Evolutionary conservation across 2,797 vertebrate genomes (phyloP).

Genomic region (Selene dorsalis): DNA sequence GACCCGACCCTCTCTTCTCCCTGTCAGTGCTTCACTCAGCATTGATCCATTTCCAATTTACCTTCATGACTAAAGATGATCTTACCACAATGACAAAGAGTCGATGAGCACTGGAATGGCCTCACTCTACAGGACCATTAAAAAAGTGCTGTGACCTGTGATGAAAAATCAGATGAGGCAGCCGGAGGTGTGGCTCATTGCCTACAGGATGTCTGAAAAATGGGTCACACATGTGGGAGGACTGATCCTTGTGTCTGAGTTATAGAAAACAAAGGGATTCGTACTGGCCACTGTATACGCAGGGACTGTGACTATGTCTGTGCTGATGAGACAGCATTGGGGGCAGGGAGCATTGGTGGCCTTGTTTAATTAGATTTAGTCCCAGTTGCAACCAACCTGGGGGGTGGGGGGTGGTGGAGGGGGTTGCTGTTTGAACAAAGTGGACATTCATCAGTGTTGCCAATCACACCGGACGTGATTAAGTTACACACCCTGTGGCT

Average conservation of each 20-base stretch:
- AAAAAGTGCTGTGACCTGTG: slow-evolving; percentile 64
- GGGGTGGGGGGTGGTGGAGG: slow-evolving; percentile 36
- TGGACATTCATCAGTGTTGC: slow-evolving; percentile 82
- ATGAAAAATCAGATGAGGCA: slow-evolving; percentile 67
- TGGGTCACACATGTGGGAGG: slow-evolving; percentile 71
- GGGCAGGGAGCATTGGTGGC: slow-evolving; percentile 56
- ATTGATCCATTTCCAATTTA: slow-evolving; percentile 67
- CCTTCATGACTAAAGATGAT: slow-evolving; percentile 57
- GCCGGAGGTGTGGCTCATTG: slow-evolving; percentile 71
- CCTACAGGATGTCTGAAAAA: slow-evolving; percentile 77
- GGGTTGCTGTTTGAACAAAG: slow-evolving; percentile 77
- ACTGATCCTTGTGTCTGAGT: slow-evolving; percentile 67
- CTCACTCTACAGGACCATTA: slow-evolving; percentile 47
- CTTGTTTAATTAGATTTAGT: slow-evolving; percentile 79
- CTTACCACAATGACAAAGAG: slow-evolving; percentile 56
- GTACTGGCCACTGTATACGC: slow-evolving; percentile 49
- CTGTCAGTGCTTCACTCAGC: slow-evolving; percentile 46
- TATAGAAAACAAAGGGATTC: slow-evolving; percentile 70
- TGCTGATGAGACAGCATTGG: slow-evolving; percentile 42
- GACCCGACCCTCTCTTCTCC: slow-evolving; percentile 43
- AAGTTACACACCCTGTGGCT: slow-evolving; percentile 74
- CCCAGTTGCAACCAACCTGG: slow-evolving; percentile 67
- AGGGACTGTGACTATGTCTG: slow-evolving; percentile 25
- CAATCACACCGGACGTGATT: slow-evolving; percentile 80
- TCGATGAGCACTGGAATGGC: slow-evolving; percentile 51